Evolutionary conservation across 2,888 invertebrate species (phyloP), one percentile per base, ranked within the genome.

Genomic region (Lacanobia oleracea): DNA sequence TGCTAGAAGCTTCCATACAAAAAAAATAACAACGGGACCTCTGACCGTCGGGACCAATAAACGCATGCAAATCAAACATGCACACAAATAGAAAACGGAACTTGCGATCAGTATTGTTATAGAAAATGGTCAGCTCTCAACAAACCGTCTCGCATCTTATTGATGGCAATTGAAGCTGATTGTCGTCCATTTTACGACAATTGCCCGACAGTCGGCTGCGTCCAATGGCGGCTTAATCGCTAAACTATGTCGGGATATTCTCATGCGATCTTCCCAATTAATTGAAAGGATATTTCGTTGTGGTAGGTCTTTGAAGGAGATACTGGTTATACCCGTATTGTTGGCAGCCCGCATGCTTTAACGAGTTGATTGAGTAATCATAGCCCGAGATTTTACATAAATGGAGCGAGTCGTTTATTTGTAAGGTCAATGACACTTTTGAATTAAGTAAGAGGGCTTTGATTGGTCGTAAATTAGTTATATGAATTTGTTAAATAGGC

Each of bases 151-250:
- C 88, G 89, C 71, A 86, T 90, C 88, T 93, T 94, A 95, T 95
- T 95, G 95, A 91, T 89, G 90, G 86, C 94, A 95, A 95, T 95
- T 95, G 95, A 83, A 86, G 90, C 87, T 94, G 95, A 95, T 95
- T 95, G 95, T 91, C 86, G 91, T 78, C 92, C 91, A 95, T 94
- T 95, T 94, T 91, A 90, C 90, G 89, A 87, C 95, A 95, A 95
- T 95, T 95, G 95, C 78, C 77, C 82, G 80, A 85, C 89, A 84
- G 88, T 81, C 79, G 75, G 74, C 67, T 40, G 72, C 80, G 81
- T 66, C 89, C 90, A 93, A 90, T 90, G 86, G 90, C 80, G 86
- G 89, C 87, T 84, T 91, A 90, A 93, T 92, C 92, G 91, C 83
- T 82, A 78, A 90, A 90, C 88, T 89, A 88, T 91, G 91, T 83